These are phyloP conservation scores for Cichlasoma orientale DNA, from an alignment of 2,797 vertebrate species.

Conservation along the genomic window DNA sequence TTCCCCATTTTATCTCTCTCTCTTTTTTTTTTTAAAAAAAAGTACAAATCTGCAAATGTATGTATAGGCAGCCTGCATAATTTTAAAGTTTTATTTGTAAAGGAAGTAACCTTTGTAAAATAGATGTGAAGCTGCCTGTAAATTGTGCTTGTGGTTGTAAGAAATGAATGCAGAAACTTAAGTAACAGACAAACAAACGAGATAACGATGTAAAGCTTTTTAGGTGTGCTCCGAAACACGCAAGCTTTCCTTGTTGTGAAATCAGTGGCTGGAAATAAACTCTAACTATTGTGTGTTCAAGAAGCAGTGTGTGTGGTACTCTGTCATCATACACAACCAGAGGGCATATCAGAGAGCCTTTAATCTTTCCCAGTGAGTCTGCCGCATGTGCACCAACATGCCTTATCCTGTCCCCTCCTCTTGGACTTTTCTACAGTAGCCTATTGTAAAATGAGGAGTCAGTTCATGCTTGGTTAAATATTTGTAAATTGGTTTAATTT, in stretches of 20 bases:
- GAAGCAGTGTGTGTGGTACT: conserved; percentile 9
- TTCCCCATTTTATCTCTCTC: background rate
- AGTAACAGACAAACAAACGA: background rate
- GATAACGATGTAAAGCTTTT: background rate
- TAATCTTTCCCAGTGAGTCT: conserved; percentile 40
- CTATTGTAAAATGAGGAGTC: background rate
- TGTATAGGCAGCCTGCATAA: background rate
- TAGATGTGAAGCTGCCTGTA: no score
- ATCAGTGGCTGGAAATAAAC: conserved; percentile 10
- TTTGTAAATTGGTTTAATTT: background rate
- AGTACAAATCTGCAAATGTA: background rate
- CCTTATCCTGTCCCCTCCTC: conserved; percentile 32
- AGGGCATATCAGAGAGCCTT: conserved; percentile 39
- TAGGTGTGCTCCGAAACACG: background rate
- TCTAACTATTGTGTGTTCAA: background rate
- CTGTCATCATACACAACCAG: conserved; percentile 45
- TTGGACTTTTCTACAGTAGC: background rate
- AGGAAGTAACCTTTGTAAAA: no score
- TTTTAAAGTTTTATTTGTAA: no score
- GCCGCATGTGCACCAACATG: conserved; percentile 35
- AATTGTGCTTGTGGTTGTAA: background rate
- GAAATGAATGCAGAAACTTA: background rate
- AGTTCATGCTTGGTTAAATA: background rate
- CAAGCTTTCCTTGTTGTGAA: background rate
- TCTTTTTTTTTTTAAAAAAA: background rate